Evolutionary conservation across 2,797 vertebrate genomes (phyloP).

Genomic region (Etheostoma perlongum): DNA sequence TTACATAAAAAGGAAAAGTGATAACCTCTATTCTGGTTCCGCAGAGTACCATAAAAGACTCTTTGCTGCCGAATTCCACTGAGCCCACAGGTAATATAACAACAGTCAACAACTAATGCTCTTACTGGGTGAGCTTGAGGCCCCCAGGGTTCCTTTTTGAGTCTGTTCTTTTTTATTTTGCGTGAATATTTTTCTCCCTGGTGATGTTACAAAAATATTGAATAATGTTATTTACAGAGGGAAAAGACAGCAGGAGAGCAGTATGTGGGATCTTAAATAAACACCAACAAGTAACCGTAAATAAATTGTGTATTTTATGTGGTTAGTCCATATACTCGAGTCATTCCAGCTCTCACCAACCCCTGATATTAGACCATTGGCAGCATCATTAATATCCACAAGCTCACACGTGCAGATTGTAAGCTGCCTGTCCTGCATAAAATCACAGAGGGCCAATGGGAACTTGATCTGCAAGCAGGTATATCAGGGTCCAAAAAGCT

Average conservation of each 20-base stretch:
- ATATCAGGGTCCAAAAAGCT: background rate
- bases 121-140: no score
- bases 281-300: background rate
- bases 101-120: no score
- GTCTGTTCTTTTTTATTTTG: background rate
- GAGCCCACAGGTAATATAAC: background rate
- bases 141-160: no score
- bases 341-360: background rate
- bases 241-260: background rate
- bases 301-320: background rate
- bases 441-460: background rate
- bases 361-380: background rate
- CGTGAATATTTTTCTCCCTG: background rate
- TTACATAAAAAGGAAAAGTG: constrained; percentile 29
- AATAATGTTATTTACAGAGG: background rate
- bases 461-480: constrained; percentile 1
- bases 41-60: constrained; percentile 13
- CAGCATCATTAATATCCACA: background rate
- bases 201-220: background rate
- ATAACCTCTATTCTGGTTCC: constrained; percentile 20
- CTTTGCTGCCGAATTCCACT: background rate
- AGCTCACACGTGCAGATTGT: background rate
- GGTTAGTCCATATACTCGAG: background rate
- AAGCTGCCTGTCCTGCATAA: background rate
- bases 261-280: background rate